Conservation (phyloP, 2,113 vertebrate genomes). For the Willisornis vidua region DNA sequence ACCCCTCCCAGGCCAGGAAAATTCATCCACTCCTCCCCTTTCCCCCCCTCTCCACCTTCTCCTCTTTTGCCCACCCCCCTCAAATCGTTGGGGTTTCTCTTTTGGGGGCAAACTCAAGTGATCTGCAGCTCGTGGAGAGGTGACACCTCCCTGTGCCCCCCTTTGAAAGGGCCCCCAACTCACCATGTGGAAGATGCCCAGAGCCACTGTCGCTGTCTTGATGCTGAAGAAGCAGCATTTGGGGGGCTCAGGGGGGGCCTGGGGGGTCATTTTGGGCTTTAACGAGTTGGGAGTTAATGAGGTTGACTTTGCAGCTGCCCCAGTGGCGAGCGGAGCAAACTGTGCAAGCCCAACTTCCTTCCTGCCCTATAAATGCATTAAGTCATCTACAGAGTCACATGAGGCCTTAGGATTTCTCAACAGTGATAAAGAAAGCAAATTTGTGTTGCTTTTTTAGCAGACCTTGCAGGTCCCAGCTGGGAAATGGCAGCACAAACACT, state of each 20-base stretch:
- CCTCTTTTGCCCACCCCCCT: background rate
- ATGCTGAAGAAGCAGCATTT: constrained; percentile 71
- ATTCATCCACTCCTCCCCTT: background rate
- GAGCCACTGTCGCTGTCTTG: constrained; percentile 44
- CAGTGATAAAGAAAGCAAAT: background rate
- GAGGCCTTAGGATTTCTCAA: constrained; percentile 34
- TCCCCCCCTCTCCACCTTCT: rapidly evolving
- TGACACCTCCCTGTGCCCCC: background rate
- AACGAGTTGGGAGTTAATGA: background rate
- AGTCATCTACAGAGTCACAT: constrained; percentile 66
- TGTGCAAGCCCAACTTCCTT: constrained; percentile 68
- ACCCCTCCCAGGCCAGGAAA: background rate
- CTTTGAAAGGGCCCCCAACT: constrained; percentile 12
- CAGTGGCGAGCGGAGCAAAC: constrained; percentile 28
- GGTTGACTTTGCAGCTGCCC: background rate
- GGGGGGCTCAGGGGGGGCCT: background rate
- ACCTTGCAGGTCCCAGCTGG: background rate
- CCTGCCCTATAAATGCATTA: constrained; percentile 54
- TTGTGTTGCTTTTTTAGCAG: background rate
- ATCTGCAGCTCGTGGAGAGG: background rate
- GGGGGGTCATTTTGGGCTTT: constrained; percentile 39
- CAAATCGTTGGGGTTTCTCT: background rate
- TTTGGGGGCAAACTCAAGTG: background rate
- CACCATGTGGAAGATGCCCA: constrained; percentile 78
- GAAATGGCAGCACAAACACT: rapidly evolving